Percentiles rank a stretch among this genome's conserved stretches.
phyloP scores from a whole-genome alignment of 1,140 invertebrate genomes.

The Neodiprion fabricii region DNA sequence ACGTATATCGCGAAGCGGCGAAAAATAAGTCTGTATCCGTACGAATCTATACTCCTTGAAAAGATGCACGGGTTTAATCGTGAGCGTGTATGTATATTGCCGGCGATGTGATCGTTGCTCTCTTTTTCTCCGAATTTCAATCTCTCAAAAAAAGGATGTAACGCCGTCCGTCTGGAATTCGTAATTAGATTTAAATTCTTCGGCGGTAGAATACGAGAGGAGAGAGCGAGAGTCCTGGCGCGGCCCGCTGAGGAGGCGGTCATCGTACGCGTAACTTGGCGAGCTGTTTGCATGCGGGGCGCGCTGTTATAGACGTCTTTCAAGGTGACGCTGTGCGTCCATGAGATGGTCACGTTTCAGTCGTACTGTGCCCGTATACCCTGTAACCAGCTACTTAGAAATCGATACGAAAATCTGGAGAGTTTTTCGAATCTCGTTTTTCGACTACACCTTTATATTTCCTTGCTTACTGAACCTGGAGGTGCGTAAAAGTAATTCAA shows the following conservation, averaged over 20 bases:
- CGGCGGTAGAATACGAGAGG: constrained; percentile 1
- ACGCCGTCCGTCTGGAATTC: constrained; percentile 6
- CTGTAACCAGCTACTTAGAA: background rate
- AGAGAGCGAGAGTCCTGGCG: background rate
- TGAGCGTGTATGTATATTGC: background rate
- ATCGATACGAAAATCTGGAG: background rate
- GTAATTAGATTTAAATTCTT: constrained; percentile 5
- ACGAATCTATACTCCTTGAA: too few relatives aligned
- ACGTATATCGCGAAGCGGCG: too few relatives aligned
- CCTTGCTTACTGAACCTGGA: too few relatives aligned
- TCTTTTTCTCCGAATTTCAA: background rate
- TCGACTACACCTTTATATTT: background rate
- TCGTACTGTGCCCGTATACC: too few relatives aligned
- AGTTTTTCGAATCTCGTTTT: background rate
- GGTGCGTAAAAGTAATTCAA: background rate
- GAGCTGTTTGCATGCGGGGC: background rate
- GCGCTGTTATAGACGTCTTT: background rate
- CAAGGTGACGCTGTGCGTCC: background rate
- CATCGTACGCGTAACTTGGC: constrained; percentile 4
- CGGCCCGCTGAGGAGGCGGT: background rate
- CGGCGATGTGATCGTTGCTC: background rate
- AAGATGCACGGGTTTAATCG: too few relatives aligned
- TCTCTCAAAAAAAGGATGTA: background rate
- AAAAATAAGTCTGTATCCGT: too few relatives aligned
- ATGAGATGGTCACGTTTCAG: background rate